These are phyloP conservation scores for Cheirogaleus major DNA, from an alignment of 2,797 vertebrate species.

Conservation along the genomic window DNA sequence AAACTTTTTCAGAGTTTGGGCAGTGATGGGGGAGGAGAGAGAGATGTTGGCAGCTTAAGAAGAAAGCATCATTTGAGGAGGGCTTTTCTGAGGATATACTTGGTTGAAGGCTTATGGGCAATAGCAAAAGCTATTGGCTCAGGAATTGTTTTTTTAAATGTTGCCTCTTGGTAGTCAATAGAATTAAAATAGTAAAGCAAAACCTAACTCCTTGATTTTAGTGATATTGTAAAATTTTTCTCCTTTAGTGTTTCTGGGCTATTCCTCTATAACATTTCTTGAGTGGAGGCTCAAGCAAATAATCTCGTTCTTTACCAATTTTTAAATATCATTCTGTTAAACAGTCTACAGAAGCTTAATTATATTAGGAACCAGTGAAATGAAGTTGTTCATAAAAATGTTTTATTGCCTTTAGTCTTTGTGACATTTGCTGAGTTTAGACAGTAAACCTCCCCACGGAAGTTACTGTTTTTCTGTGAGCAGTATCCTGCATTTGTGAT, in stretches of 20 bases:
- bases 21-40: not conserved
- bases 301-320: constrained; percentile 72
- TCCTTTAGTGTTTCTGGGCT: constrained; percentile 55
- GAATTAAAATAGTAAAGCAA: constrained; percentile 79
- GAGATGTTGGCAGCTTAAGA: not conserved
- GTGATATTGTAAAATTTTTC: constrained; percentile 63
- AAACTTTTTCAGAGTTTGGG: constrained; percentile 2
- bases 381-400: constrained; percentile 84
- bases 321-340: constrained; percentile 74
- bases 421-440: constrained; percentile 79
- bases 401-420: constrained; percentile 83
- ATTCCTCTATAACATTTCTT: constrained; percentile 68
- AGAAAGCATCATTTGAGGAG: constrained; percentile 6
- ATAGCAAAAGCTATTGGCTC: not conserved
- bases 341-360: constrained; percentile 77
- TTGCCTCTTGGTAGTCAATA: constrained; percentile 65
- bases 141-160: constrained; percentile 66
- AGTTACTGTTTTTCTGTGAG: constrained; percentile 79
- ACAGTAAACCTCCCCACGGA: constrained; percentile 81
- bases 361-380: constrained; percentile 76
- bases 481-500: constrained; percentile 73
- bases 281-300: constrained; percentile 36
- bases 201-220: constrained; percentile 71
- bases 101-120: not conserved
- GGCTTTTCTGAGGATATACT: not conserved